Percentiles rank a stretch among this genome's conserved stretches.
Evolutionary conservation across 1,140 invertebrate species (phyloP).

Genomic region (Zeugodacus cucurbitae): DNA sequence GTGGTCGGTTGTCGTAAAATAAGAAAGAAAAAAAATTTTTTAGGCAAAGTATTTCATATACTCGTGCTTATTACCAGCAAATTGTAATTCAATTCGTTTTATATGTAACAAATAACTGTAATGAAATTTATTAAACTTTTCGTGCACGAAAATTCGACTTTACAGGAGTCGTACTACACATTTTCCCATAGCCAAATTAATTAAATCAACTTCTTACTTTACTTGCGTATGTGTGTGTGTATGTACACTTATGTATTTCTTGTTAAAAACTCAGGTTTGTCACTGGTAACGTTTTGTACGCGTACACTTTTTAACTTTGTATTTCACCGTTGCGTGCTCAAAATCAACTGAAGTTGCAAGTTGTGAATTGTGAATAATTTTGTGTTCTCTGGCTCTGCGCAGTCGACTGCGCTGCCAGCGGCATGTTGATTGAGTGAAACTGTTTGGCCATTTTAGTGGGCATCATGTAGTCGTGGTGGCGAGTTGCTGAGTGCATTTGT

Average conservation of each 20-base stretch:
- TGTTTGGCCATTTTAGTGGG: background rate
- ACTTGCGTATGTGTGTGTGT: background rate
- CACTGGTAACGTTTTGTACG: background rate
- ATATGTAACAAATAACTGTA: background rate
- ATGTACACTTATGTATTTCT: slow-evolving; percentile 24
- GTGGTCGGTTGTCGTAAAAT: background rate
- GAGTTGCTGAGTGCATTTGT: background rate
- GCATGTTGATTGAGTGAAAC: background rate
- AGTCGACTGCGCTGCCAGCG: background rate
- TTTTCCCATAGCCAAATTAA: slow-evolving; percentile 33
- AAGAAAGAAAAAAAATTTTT: background rate
- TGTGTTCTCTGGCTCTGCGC: background rate
- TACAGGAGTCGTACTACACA: slow-evolving; percentile 1
- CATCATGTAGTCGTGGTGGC: background rate
- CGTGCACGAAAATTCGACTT: background rate
- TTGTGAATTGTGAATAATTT: slow-evolving; percentile 38
- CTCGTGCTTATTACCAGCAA: background rate
- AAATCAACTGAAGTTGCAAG: slow-evolving; percentile 39
- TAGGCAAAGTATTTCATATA: too few relatives aligned
- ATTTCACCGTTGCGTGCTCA: slow-evolving; percentile 25
- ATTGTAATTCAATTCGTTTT: background rate
- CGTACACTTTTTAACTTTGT: background rate
- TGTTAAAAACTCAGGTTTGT: slow-evolving; percentile 32
- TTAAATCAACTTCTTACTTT: background rate
- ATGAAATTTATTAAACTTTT: slow-evolving; percentile 21